Conservation (phyloP, 2,113 vertebrate species). For the Grallaria varia region DNA sequence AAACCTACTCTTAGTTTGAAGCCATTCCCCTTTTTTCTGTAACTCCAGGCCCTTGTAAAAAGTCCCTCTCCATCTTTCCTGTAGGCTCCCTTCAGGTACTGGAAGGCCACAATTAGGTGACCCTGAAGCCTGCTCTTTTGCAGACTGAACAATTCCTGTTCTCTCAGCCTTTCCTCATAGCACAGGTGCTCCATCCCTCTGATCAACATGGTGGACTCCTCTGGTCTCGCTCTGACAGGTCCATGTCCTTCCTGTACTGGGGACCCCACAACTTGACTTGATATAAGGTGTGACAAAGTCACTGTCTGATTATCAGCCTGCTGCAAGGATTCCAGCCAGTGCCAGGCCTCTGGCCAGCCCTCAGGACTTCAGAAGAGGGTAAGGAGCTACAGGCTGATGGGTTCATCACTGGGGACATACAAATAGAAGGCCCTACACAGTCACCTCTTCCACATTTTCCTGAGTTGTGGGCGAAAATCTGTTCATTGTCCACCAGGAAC, state of each 20-base stretch:
- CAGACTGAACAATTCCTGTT: neutral
- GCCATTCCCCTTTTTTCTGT: accelerated
- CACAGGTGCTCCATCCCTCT: neutral
- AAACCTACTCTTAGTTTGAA: neutral
- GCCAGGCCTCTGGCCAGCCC: neutral
- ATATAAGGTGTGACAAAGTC: neutral
- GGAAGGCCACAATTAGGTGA: neutral
- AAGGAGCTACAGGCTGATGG: neutral
- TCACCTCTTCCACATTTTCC: neutral
- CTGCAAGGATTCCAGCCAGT: neutral
- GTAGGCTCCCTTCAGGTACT: neutral
- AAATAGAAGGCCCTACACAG: neutral
- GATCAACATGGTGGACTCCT: neutral
- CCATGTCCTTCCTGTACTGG: neutral
- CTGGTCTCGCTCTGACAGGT: neutral
- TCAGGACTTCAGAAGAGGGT: neutral
- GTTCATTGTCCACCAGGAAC: neutral
- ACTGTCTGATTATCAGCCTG: neutral
- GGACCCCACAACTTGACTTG: neutral
- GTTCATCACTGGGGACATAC: neutral
- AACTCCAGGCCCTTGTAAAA: neutral
- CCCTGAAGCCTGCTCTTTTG: neutral
- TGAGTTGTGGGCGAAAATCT: neutral
- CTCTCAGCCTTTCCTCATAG: neutral
- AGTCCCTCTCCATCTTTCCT: neutral